Evolutionary conservation across 2,888 invertebrate genomes (phyloP), one percentile per base, ranked within the genome.

Genomic region (Epirrita christyi): DNA sequence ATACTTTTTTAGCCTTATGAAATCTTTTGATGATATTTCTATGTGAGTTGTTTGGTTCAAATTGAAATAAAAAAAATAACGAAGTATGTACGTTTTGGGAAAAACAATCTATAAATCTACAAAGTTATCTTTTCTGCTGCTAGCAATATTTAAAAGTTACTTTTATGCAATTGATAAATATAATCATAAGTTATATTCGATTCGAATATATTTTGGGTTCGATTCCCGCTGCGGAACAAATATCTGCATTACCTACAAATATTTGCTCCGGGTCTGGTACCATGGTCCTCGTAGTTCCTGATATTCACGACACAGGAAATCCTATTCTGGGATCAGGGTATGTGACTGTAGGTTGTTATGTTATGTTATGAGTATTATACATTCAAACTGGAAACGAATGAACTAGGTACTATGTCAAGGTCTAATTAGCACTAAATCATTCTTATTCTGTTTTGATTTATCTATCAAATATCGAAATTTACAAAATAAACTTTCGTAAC

Each of bases 401-500:
- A 32, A 32, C 8, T 21, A 21, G 21, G 21, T 21, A 21, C 21
- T 21, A 2, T 1, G 41, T 41, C 59, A 59, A 54, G 59, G 54
- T 38, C 21, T 8, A 28, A 21, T 21, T 41, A 43, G 32, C 29
- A 45, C 41, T 45, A 15, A 45, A 49, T 53, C 38, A 45, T 52
- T 52, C 37, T 40, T 47, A 51, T 54, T 62, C 9, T 45, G 37
- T 57, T 52, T 57, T 55, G 53, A 59, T 61, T 43, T 53, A 52
- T 41, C 14, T 47, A 46, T 51, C 36, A 10, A 42, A 36, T 51
- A 59, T 56, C 51, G 44, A 34, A 53, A 56, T 49, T 52, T 64
- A 45, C 51, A 58, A 64, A 62, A 62, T 61, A 66, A 62, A 56
- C 52, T 62, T 57, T 59, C 59, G 56, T 50, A 60, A 66, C 52